Base-by-base conservation (phyloP, 1,140 invertebrate species). In the Drosophila nannoptera region DNA sequence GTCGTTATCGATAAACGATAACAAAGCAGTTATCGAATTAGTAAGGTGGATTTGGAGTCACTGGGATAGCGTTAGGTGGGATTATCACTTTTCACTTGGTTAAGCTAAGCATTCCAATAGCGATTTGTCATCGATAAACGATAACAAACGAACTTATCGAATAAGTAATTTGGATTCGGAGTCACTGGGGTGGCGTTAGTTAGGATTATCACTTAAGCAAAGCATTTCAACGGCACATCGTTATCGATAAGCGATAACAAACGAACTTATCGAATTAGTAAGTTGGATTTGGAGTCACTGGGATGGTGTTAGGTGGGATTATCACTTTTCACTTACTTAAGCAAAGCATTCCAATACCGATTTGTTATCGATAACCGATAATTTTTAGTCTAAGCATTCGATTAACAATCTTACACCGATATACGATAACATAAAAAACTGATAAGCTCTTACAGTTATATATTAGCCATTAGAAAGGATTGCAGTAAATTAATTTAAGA, bases 201-300 rank as follows among this genome's bases (percentile, higher is more conserved):
- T 7, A 7, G 40, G n/a, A 42, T 12, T 42, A 0, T 14, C 40
- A 12, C 0, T 42, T 42, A 6, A 42, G 40, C 8, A 42, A 5
- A n/a, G n/a, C 1, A 12, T 42, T 42, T 11, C 11, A n/a, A 1
- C 4, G 0, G 6, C 5, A 9, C 4, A n/a, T 9, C 11, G 12
- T 12, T 6, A 42, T 42, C 40, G 40, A 42, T 42, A 42, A 42
- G 6, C 40, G 40, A 43, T 43, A 43, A 43, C 40, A 43, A 7
- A 7, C 40, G 3, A 0, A 43, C 12, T 14, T 43, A 43, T 16
- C 14, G 40, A 6, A 14, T 7, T 43, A 43, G 40, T 43, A 6
- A 7, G 6, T 43, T 14, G n/a, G 40, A 14, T 14, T 43, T 14
- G n/a, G 40, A 14, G 12, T 43, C 12, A 14, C 40, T 14, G 12